These are phyloP conservation scores for Anolis apletophallus DNA, from an alignment of 2,797 vertebrate genomes.

Conservation along the genomic window DNA sequence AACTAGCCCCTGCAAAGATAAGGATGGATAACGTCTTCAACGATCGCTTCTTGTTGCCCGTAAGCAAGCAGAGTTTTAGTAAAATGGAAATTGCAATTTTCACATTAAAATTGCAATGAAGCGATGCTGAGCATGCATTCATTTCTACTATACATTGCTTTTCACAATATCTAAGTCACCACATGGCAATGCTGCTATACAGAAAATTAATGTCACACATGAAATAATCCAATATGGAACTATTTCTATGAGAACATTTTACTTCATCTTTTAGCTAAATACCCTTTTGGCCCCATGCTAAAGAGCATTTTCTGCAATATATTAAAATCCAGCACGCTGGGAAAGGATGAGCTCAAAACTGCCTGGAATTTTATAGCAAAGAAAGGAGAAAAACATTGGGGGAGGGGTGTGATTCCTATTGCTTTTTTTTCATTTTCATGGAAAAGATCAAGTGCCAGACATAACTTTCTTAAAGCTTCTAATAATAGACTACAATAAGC, in stretches of 20 bases:
- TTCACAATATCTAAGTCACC: neutral
- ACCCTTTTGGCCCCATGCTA: neutral
- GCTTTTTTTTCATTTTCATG: neutral
- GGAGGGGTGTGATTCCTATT: neutral
- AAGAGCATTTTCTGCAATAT: neutral
- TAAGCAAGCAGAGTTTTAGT: neutral
- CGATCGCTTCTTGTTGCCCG: constrained; percentile 6
- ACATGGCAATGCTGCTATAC: constrained; percentile 5
- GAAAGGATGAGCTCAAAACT: neutral
- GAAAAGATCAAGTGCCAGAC: neutral
- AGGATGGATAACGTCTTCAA: neutral
- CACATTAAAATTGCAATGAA: neutral
- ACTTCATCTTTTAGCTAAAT: neutral
- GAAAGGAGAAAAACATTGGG: neutral
- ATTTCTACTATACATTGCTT: neutral
- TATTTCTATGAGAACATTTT: neutral
- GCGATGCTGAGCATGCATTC: neutral
- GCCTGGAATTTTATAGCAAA: neutral
- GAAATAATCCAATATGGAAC: constrained; percentile 16
- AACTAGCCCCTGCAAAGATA: neutral
- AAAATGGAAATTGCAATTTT: constrained; percentile 20
- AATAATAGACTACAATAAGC: constrained; percentile 18
- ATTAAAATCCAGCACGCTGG: neutral
- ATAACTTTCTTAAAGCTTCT: neutral
- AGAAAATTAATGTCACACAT: constrained; percentile 6